Percentiles rank a stretch among this genome's conserved stretches.
Conservation (phyloP, 2,797 vertebrate species). For the Fratercula arctica region DNA sequence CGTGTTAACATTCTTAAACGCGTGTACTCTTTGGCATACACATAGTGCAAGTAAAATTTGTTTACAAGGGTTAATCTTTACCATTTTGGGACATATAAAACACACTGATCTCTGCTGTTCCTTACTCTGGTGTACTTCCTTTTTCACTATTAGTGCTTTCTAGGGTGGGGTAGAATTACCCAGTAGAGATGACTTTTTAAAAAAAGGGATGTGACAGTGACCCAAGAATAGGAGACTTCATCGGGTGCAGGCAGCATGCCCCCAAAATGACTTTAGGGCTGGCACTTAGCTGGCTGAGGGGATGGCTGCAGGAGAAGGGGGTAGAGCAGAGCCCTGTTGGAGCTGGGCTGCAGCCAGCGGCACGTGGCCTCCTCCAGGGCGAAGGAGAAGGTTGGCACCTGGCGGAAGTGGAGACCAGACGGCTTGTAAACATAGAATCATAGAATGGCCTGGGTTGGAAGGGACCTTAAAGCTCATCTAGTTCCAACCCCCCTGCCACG, state of each 20-base stretch:
- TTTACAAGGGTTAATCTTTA: not conserved
- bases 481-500: not conserved
- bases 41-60: not conserved
- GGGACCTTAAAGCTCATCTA: not conserved
- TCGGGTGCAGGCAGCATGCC: not conserved
- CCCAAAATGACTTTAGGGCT: not conserved
- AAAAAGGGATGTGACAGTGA: not conserved
- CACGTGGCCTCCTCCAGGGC: not conserved
- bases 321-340: not conserved
- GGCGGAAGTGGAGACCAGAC: not conserved
- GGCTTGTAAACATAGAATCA: not conserved
- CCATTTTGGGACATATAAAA: not conserved
- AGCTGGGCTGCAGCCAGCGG: not conserved
- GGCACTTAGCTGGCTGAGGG: not conserved
- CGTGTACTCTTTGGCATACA: not conserved
- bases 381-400: not conserved
- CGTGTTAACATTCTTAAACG: not conserved
- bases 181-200: not conserved
- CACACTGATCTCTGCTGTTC: not conserved
- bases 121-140: not conserved
- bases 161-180: not conserved
- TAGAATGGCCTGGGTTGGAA: not conserved
- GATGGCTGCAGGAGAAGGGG: not conserved
- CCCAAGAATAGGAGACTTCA: not conserved
- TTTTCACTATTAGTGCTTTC: not conserved